These are phyloP conservation scores for Euwallacea fornicatus DNA, from an alignment of 1,140 invertebrate species.

Conservation along the genomic window DNA sequence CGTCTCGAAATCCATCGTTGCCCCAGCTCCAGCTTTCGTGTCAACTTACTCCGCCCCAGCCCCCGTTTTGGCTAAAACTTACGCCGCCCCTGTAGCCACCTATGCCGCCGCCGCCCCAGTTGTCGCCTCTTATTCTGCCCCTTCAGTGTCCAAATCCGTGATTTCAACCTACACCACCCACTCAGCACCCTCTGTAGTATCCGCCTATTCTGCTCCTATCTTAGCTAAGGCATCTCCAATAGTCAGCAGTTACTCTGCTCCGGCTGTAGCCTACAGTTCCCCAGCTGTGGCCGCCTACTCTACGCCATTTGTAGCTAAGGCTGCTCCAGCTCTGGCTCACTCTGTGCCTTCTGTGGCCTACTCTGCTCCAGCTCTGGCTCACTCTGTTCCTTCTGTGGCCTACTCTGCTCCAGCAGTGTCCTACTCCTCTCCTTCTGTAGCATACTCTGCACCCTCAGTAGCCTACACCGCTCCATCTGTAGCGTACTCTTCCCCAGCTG, in stretches of 20 bases:
- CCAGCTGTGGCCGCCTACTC: conserved; percentile 60
- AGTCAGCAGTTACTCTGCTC: conserved; percentile 31
- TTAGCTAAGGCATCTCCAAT: conserved; percentile 11
- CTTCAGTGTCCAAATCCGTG: conserved; percentile 57
- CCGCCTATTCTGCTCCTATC: conserved; percentile 29
- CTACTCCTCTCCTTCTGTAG: conserved; percentile 18
- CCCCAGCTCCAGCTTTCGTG: conserved; percentile 47
- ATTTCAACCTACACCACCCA: conserved; percentile 62
- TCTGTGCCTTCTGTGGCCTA: too few relatives aligned
- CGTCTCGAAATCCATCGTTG: conserved; percentile 51
- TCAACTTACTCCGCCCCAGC: conserved; percentile 31
- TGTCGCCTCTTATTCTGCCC: conserved; percentile 55
- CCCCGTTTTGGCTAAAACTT: conserved; percentile 34
- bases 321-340: conserved; percentile 56
- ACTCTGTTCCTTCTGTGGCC: conserved; percentile 52
- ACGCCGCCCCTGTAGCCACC: conserved; percentile 27
- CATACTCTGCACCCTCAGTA: conserved; percentile 42
- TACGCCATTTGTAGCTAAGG: conserved; percentile 39
- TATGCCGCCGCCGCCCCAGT: conserved; percentile 36
- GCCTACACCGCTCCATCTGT: conserved; percentile 18
- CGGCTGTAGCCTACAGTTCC: conserved; percentile 55
- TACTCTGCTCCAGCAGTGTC: conserved; percentile 53
- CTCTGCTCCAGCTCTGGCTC: conserved; percentile 29
- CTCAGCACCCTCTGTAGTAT: conserved; percentile 30
- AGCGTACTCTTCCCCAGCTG: conserved; percentile 39